Evolutionary conservation across 2,797 vertebrate species (phyloP), one percentile per base, ranked within the genome.

Genomic region (Rhincodon typus): DNA sequence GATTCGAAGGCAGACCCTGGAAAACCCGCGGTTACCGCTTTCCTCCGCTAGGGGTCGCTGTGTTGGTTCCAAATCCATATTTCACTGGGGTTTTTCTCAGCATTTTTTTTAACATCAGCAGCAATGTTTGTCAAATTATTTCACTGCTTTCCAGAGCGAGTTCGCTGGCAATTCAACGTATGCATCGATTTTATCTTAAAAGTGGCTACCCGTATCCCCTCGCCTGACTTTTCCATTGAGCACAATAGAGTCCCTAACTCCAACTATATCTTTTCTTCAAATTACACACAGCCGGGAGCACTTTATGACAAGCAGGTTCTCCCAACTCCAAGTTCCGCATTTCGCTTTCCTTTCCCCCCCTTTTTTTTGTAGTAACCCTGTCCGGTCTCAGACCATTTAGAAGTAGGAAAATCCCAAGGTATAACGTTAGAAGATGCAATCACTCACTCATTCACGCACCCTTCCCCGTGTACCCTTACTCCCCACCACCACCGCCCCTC

Each of bases 31-130:
- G n/a, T 91, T 66, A 38, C 88, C 17, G 62, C 19, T 23, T 93
- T 67, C 38, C 90, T 93, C 62, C 90, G 62, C 90, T 93, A 93
- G 90, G 90, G 57, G 57, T 67, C 57, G 90, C 57, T 93, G 34
- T 67, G 87, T 57, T 38, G 77, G 88, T 91, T 91, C 88, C 30
- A 88, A 88, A 53, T 12, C 4, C 50, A 27, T 19, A 66, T 38
- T n/a, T 62, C 62, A n/a, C 57, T 91, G n/a, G 57, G 38, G 19
- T 67, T n/a, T 67, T 67, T 93, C 67, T 38, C 8, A 1, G 34
- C 27, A 30, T 10, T 7, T 38, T 34, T 66, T 66, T 38, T 23
- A 93, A 62, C 19, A 38, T 93, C 90, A 38, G 53, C 90, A 38
- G 53, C 57, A 53, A 5, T 57, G 57, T 93, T 67, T 93, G 90